Percentiles rank a stretch among this genome's conserved stretches.
These are phyloP conservation scores for Cyphomyrmex costatus DNA, from an alignment of 1,140 invertebrate genomes.

Conservation along the genomic window DNA sequence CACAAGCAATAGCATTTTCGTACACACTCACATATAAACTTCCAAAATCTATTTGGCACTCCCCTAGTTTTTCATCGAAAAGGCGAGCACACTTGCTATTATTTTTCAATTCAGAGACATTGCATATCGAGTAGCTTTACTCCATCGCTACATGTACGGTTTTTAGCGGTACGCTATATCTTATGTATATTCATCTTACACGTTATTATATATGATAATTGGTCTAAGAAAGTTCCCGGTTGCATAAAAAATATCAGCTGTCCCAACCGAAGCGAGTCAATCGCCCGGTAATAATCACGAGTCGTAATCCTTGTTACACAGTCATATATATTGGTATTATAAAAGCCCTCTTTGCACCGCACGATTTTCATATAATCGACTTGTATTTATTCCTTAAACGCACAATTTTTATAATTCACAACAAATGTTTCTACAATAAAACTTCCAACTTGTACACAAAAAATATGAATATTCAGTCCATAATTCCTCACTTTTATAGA, in stretches of 20 bases:
- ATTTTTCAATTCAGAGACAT: slow-evolving; percentile 85
- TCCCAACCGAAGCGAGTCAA: slow-evolving; percentile 38
- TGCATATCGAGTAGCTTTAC: slow-evolving; percentile 80
- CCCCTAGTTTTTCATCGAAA: slow-evolving; percentile 80
- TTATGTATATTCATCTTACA: slow-evolving; percentile 60
- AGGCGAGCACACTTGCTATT: slow-evolving; percentile 82
- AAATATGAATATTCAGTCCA: slow-evolving; percentile 7
- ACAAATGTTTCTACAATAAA: neutral
- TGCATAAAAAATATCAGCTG: slow-evolving; percentile 72
- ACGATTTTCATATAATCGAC: slow-evolving; percentile 30
- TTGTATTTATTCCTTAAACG: slow-evolving; percentile 2
- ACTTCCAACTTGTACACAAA: neutral
- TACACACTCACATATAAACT: slow-evolving; percentile 80
- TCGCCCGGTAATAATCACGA: slow-evolving; percentile 43
- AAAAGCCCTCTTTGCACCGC: neutral
- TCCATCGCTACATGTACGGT: slow-evolving; percentile 69
- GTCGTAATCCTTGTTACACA: slow-evolving; percentile 24
- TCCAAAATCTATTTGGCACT: slow-evolving; percentile 83
- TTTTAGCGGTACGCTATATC: slow-evolving; percentile 71
- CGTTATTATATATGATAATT: slow-evolving; percentile 70
- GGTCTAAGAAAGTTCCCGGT: slow-evolving; percentile 72
- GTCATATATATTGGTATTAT: slow-evolving; percentile 30
- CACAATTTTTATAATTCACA: slow-evolving; percentile 1
- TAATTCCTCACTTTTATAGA: neutral
- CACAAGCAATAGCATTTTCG: slow-evolving; percentile 54